Base-by-base conservation (phyloP, 2,888 invertebrate species). In the Eupithecia subumbrata region DNA sequence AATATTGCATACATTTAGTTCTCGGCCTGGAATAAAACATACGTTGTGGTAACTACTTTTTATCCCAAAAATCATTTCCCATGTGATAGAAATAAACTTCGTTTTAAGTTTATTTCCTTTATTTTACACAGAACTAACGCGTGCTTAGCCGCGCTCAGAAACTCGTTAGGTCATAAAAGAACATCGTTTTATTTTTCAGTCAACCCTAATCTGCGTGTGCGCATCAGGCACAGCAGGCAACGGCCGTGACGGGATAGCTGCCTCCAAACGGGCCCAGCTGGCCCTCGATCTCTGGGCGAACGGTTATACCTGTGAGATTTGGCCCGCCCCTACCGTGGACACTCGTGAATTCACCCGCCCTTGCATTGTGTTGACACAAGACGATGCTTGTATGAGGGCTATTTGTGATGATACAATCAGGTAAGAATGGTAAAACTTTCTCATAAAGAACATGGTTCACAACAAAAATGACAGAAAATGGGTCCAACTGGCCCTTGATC, bases 221-320 rank as follows among this genome's bases (percentile, higher is more conserved):
- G 83, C 93, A 1, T 88, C 87, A 86, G 89, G 90, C 56, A 82
- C 86, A 0, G 89, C 86, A 8, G 89, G 88, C 37, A 84, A 79
- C 22, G 88, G 89, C 0, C 85, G 87, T 9, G 89, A 88, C 8
- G 89, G 90, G 0, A 76, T 79, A 0, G 85, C 85, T 1, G 90
- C 91, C 0, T 74, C 81, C 0, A 77, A 84, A 0, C 85, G 90
- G 0, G 93, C 90, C 0, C 82, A 78, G 2, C 79, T 93, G 0
- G 90, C 90, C 2, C 81, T 85, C 0, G 89, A 97, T 67, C 92
- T 98, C 16, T 98, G 98, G 97, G 92, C 95, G 0, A 95, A 96
- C 1, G 97, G 97, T 1, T 95, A 97, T 73, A 95, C 95, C 72
- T 84, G 80, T 73, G 74, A 69, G n/a, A 69, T 74, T 0, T 88